Percentiles rank a stretch among this genome's conserved stretches.
Evolutionary conservation across 2,888 invertebrate genomes (phyloP).

Genomic region (Erebia palarica): DNA sequence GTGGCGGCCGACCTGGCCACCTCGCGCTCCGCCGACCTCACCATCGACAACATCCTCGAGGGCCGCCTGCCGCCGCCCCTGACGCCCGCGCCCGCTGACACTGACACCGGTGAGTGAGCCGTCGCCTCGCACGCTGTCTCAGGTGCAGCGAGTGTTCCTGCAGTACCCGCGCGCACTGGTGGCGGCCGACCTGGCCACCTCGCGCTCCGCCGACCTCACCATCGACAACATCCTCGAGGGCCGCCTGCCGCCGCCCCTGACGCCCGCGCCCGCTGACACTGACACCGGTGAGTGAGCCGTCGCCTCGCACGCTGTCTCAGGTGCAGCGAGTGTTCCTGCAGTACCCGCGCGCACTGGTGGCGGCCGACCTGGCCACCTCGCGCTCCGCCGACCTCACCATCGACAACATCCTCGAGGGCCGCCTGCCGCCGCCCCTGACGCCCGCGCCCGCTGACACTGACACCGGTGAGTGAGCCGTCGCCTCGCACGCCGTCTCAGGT

Average conservation of each 20-base stretch:
- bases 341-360: conserved; percentile 84
- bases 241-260: conserved; percentile 65
- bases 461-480: neutral
- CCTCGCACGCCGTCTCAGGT: conserved; percentile 79
- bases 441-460: conserved; percentile 19
- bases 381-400: conserved; percentile 91
- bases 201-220: conserved; percentile 91
- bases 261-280: conserved; percentile 17
- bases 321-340: conserved; percentile 92
- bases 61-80: conserved; percentile 79
- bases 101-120: conserved; percentile 7
- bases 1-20: conserved; percentile 86
- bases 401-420: conserved; percentile 92
- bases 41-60: conserved; percentile 93
- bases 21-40: conserved; percentile 90
- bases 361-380: conserved; percentile 86
- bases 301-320: conserved; percentile 60
- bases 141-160: conserved; percentile 92
- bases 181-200: conserved; percentile 85
- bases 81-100: conserved; percentile 12
- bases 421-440: conserved; percentile 63
- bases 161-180: conserved; percentile 85
- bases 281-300: neutral
- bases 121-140: conserved; percentile 21
- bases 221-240: conserved; percentile 94